Conservation (phyloP, 2,113 vertebrate species). For the Oriolus oriolus region DNA sequence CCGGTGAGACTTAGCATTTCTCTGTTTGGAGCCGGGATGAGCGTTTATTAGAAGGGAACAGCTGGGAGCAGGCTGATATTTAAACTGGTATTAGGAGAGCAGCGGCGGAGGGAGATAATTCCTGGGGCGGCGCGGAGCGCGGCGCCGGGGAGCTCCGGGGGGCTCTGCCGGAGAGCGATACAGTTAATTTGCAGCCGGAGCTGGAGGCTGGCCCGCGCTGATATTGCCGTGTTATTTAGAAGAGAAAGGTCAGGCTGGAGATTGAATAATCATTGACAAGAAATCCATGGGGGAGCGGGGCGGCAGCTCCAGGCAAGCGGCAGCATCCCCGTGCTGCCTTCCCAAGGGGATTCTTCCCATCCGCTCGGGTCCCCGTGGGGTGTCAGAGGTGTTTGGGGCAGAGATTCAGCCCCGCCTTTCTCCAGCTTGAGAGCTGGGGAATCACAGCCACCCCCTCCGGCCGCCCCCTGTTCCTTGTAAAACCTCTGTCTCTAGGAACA, state of each 20-base stretch:
- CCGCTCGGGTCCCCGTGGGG: rapidly evolving
- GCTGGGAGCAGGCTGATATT: slow-evolving; percentile 81
- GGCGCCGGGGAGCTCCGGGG: not conserved
- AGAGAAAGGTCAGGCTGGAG: slow-evolving; percentile 61
- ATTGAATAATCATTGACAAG: slow-evolving; percentile 81
- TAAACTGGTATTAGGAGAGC: slow-evolving; percentile 78
- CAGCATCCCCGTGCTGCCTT: not conserved
- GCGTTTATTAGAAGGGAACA: slow-evolving; percentile 75
- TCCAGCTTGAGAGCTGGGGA: not conserved
- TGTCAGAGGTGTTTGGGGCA: not conserved
- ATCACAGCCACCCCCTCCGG: not conserved
- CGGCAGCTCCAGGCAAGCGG: not conserved
- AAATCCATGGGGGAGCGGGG: slow-evolving; percentile 59
- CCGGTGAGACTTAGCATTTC: slow-evolving; percentile 76
- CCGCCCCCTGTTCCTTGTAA: not conserved
- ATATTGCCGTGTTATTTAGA: slow-evolving; percentile 57
- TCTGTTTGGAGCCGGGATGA: slow-evolving; percentile 69
- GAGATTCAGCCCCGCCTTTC: not conserved
- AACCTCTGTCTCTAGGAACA: rapidly evolving
- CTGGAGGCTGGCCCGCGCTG: slow-evolving; percentile 30
- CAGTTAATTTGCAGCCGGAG: slow-evolving; percentile 42
- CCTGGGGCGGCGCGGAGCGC: slow-evolving; percentile 10
- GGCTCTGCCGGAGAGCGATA: slow-evolving; percentile 29
- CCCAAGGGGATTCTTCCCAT: not conserved
- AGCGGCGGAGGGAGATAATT: slow-evolving; percentile 65